Conservation (phyloP, 1,140 invertebrate genomes). For the Scylla paramamosain region DNA sequence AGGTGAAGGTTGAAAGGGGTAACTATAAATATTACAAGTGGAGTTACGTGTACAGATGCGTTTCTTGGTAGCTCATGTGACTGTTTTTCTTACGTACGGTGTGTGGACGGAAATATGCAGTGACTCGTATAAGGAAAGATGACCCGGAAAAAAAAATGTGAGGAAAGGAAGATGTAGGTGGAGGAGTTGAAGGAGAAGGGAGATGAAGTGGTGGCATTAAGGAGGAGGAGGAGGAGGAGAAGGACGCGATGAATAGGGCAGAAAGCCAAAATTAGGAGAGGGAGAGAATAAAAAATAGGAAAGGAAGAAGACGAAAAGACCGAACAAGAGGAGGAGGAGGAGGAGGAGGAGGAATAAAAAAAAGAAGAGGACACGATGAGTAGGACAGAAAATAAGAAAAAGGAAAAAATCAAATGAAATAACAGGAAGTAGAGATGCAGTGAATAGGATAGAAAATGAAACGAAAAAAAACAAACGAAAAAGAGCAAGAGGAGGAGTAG, state of each 20-base stretch:
- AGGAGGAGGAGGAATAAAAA: neutral
- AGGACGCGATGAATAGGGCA: neutral
- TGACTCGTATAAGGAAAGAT: too few relatives aligned
- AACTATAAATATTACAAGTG: too few relatives aligned
- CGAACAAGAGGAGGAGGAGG: neutral
- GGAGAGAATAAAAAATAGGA: neutral
- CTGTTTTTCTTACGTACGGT: too few relatives aligned
- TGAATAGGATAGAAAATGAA: neutral
- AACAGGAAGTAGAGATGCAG: neutral
- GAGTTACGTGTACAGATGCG: too few relatives aligned
- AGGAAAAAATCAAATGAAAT: neutral
- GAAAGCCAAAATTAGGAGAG: neutral
- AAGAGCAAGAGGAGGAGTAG: neutral
- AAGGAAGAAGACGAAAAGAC: neutral
- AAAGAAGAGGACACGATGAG: neutral
- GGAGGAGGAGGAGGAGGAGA: neutral
- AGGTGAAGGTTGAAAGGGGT: too few relatives aligned
- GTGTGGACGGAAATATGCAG: too few relatives aligned
- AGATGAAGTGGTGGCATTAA: neutral
- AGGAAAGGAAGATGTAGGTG: neutral
- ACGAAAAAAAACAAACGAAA: neutral
- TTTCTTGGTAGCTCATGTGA: too few relatives aligned
- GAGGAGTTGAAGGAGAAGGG: neutral
- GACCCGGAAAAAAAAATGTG: too few relatives aligned
- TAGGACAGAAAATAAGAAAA: too few relatives aligned